Evolutionary conservation across 2,113 vertebrate species (phyloP).

Genomic region (Sebastes fasciatus): DNA sequence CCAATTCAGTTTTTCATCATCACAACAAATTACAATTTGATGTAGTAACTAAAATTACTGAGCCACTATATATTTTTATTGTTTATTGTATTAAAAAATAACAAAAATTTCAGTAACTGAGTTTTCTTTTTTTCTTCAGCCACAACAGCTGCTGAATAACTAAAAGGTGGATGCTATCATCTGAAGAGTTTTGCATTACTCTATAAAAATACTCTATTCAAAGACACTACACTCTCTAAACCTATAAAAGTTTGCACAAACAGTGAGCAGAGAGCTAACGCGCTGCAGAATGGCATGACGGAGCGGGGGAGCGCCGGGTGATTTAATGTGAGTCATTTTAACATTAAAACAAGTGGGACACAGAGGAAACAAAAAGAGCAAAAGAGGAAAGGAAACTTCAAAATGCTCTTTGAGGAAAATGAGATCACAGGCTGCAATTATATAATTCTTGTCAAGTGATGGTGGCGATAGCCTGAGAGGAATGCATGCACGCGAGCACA

Average conservation of each 20-base stretch:
- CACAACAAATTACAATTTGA: constrained; percentile 4
- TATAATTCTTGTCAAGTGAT: constrained; percentile 96
- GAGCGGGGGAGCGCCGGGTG: constrained; percentile 40
- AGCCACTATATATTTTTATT: background rate
- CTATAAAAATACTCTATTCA: constrained; percentile 7
- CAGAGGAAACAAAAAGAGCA: constrained; percentile 77
- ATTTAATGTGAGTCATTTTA: constrained; percentile 79
- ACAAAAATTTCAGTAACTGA: background rate
- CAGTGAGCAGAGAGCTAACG: constrained; percentile 40
- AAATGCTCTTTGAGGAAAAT: constrained; percentile 91
- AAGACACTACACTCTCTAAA: constrained; percentile 34
- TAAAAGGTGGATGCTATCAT: background rate
- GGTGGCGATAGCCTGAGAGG: constrained; percentile 89
- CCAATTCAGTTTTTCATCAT: background rate
- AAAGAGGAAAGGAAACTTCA: constrained; percentile 86
- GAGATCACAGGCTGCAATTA: constrained; percentile 95
- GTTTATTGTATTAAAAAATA: background rate
- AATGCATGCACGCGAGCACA: constrained; percentile 71
- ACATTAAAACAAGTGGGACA: constrained; percentile 78
- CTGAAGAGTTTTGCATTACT: background rate
- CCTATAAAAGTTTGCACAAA: constrained; percentile 62
- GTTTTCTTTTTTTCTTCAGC: background rate
- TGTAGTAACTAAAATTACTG: background rate
- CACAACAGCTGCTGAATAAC: background rate
- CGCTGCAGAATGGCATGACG: constrained; percentile 31